Evolutionary conservation across 2,797 vertebrate species (phyloP).

Genomic region (Notolabrus celidotus): DNA sequence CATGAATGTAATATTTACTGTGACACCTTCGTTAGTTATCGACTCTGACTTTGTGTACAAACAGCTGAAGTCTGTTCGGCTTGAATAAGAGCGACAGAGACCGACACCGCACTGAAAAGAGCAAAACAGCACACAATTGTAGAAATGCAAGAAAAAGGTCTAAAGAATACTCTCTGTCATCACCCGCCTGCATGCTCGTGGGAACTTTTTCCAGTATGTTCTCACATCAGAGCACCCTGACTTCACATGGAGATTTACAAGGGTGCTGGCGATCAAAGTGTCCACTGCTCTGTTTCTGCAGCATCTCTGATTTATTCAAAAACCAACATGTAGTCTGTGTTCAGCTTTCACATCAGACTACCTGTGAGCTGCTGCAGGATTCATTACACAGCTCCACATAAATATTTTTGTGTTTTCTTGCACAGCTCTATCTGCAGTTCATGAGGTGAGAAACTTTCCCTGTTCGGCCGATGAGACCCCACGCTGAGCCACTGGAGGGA

Average conservation of each 20-base stretch:
- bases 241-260: too few relatives aligned
- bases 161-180: too few relatives aligned
- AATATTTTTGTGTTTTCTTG: neutral
- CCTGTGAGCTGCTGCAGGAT: neutral
- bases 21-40: neutral
- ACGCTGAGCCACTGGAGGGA: neutral
- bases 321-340: neutral
- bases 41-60: neutral
- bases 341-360: neutral
- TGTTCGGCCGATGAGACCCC: neutral
- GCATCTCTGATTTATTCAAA: neutral
- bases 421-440: neutral
- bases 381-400: neutral
- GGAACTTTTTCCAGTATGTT: too few relatives aligned
- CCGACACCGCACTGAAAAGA: too few relatives aligned
- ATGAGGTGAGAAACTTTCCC: neutral
- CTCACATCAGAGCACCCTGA: too few relatives aligned
- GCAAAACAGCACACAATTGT: too few relatives aligned
- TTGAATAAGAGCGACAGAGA: too few relatives aligned
- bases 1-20: neutral
- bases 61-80: neutral
- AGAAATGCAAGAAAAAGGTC: too few relatives aligned
- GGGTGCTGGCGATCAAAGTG: too few relatives aligned
- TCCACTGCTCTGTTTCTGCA: neutral
- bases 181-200: too few relatives aligned